Evolutionary conservation across 2,113 vertebrate species (phyloP).

Genomic region (human (Homo sapiens)): GRCh38 chr3:141410501-141411000

Average conservation of each 20-base stretch:
- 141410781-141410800: neutral
- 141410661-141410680: conserved; percentile 49
- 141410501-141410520: neutral
- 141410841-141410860: neutral
- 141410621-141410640: neutral
- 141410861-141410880: neutral
- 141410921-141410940: neutral
- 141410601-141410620: conserved; percentile 51
- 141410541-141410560: conserved; percentile 28
- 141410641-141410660: conserved; percentile 37
- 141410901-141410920: neutral
- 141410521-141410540: conserved; percentile 31
- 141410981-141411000: neutral
- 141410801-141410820: neutral
- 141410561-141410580: neutral
- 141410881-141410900: neutral
- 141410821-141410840: neutral
- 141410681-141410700: neutral
- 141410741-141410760: neutral
- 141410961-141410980: neutral
- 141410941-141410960: neutral
- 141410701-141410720: neutral
- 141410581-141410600: conserved; percentile 33
- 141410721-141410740: neutral
- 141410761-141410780: neutral